phyloP scores from a whole-genome alignment of 2,797 vertebrate genomes.

The Pangasius krempfi region DNA sequence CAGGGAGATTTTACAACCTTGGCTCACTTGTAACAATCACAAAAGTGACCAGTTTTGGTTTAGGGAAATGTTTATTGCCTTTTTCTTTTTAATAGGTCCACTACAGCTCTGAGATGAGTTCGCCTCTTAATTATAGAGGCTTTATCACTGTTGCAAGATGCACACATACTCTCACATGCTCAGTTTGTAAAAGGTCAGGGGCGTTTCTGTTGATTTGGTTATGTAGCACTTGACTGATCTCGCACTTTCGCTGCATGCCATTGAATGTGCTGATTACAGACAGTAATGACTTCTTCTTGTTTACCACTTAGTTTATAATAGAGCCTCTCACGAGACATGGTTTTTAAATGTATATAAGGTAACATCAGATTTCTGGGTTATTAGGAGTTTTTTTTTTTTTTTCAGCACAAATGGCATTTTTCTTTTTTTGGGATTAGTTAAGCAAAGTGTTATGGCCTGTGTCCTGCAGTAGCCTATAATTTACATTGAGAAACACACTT shows the following conservation, averaged over 20 bases:
- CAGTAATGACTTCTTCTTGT: not conserved
- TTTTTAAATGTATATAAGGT: slow-evolving; percentile 3
- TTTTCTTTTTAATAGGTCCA: slow-evolving; percentile 3
- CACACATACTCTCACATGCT: not conserved
- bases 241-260: slow-evolving; percentile 21
- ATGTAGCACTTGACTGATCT: slow-evolving; percentile 31
- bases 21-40: slow-evolving; percentile 51
- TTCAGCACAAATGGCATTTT: not conserved
- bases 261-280: slow-evolving; percentile 5
- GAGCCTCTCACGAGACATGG: not conserved
- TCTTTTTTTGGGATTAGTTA: not conserved
- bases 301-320: not conserved
- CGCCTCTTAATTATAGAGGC: not conserved
- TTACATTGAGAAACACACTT: not conserved
- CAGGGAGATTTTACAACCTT: slow-evolving; percentile 53
- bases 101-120: slow-evolving; percentile 1
- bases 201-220: not conserved
- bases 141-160: not conserved
- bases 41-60: slow-evolving; percentile 33
- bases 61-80: not conserved
- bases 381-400: not conserved
- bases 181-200: slow-evolving; percentile 12
- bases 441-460: not conserved
- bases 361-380: not conserved
- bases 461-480: not conserved